Evolutionary conservation across 2,113 vertebrate species (phyloP), one percentile per base, ranked within the genome.

Genomic region (Trachemys scripta): DNA sequence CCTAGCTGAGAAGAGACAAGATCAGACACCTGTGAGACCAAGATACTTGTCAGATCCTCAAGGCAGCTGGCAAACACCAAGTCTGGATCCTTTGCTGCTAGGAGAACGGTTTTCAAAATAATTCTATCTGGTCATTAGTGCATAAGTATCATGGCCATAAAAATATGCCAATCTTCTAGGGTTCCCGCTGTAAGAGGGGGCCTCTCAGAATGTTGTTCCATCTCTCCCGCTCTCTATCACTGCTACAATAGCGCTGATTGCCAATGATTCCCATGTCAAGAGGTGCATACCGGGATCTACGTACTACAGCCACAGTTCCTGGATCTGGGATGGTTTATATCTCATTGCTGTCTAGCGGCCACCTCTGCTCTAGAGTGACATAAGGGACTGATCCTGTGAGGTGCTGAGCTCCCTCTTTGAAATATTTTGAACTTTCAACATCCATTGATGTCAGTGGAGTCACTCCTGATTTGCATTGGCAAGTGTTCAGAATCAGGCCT

Each of bases 261-360:
- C 38, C n/a, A 56, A 25, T 8, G n/a, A 81, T 25, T 54, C 35
- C n/a, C 12, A 5, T 16, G 20, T 38, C 53, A 82, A 27, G 38
- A 57, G 53, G 25, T 5, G 14, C 24, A 17, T 14, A 42, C 38
- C 38, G 27, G 38, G 42, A 10, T 14, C 54, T 38, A 29, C 38
- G 2, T 27, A 6, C 38, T 45, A 42, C 53, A 29, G 5, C 54
- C 38, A 42, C 24, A 19, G 79, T 51, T 80, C 12, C 20, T 12
- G 35, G 0, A 4, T 35, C 38, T 1, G 35, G 45, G 54, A 20
- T 1, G 0, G 31, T 38, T 29, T 47, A 4, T 38, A 82, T 10
- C 17, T 72, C 7, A 31, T 20, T 35, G 35, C 45, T 75, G 57
- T 69, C 49, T 65, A 65, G 53, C 19, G 82, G 45, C 27, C 8